Conservation (phyloP, 2,888 invertebrate genomes). For the Cremastinae sp. region DNA sequence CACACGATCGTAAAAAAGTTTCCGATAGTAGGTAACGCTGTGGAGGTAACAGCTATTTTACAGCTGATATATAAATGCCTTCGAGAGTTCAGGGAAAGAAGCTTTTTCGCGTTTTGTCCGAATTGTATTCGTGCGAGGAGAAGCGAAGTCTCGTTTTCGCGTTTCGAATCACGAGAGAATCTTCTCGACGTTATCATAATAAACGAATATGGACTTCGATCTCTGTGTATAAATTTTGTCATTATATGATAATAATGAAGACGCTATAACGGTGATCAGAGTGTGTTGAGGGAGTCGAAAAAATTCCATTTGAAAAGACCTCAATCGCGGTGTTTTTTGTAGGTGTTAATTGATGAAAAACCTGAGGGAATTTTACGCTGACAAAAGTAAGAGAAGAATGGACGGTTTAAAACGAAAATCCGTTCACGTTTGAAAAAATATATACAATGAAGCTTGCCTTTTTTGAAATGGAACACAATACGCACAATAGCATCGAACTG, state of each 20-base stretch:
- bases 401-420: no score
- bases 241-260: not conserved
- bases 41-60: conserved; percentile 34
- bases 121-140: not conserved
- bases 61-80: conserved; percentile 11
- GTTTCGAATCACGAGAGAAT: conserved; percentile 18
- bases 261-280: no score
- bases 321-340: no score
- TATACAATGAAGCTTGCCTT: no score
- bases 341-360: no score
- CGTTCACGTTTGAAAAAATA: no score
- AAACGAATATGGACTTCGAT: conserved; percentile 10
- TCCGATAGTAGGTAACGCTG: conserved; percentile 21
- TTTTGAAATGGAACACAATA: no score
- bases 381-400: no score
- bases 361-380: no score
- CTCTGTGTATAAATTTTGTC: not conserved
- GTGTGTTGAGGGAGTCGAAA: no score
- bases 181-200: not conserved
- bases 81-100: conserved; percentile 23
- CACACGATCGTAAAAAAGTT: conserved; percentile 51
- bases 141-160: not conserved
- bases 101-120: conserved; percentile 3
- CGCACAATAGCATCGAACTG: no score
- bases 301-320: no score